A percentile compares a stretch with the other conserved stretches of the same genome.
Conservation (phyloP, 2,797 vertebrate genomes). For the Apogon talboti region DNA sequence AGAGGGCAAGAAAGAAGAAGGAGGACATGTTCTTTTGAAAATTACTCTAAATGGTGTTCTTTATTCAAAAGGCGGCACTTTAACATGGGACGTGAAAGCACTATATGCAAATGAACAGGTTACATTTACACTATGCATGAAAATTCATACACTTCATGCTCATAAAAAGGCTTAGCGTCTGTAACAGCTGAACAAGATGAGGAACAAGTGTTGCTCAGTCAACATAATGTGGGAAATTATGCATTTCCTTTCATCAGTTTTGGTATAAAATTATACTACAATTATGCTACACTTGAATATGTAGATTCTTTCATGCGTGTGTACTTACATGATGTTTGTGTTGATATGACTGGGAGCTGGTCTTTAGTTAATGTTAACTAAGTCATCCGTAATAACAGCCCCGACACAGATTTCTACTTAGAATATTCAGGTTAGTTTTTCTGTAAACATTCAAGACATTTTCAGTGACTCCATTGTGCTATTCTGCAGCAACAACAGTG, state of each 20-base stretch:
- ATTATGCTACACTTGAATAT: no score
- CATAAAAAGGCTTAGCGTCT: slow-evolving; percentile 18
- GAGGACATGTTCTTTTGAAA: slow-evolving; percentile 3
- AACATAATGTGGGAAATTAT: slow-evolving; percentile 1
- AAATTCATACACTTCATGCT: slow-evolving; percentile 12
- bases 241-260: slow-evolving; percentile 21
- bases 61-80: slow-evolving; percentile 25
- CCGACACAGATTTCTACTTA: no score
- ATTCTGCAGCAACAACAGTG: no score
- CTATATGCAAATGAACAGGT: slow-evolving; percentile 16
- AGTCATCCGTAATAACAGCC: no score
- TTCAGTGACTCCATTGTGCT: no score
- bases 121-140: slow-evolving; percentile 6
- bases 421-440: no score
- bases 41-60: slow-evolving; percentile 9
- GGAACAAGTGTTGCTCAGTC: slow-evolving; percentile 15
- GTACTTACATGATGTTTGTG: no score
- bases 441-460: no score
- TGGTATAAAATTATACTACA: neutral
- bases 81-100: slow-evolving; percentile 3
- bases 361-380: no score
- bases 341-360: no score
- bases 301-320: no score
- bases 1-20: neutral
- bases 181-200: slow-evolving; percentile 9